Evolutionary conservation across 2,113 vertebrate species (phyloP).

Genomic region (Genyomyrus donnyi): DNA sequence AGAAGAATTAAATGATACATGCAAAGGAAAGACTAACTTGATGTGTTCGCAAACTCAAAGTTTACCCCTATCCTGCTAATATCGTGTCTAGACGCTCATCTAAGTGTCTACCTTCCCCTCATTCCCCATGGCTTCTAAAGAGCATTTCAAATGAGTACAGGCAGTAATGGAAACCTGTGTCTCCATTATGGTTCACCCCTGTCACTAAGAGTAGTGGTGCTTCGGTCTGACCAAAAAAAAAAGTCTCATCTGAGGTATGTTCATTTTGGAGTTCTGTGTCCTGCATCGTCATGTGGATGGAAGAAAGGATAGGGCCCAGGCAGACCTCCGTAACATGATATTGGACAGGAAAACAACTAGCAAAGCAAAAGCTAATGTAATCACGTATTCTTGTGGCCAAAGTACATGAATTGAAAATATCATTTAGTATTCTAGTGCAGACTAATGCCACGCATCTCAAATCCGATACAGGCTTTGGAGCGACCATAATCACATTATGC

Average conservation of each 20-base stretch:
- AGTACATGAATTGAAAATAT: background rate
- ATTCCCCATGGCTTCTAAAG: background rate
- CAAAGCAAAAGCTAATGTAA: background rate
- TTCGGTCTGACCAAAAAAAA: background rate
- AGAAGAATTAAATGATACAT: background rate
- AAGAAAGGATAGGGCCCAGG: background rate
- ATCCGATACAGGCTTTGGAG: constrained; percentile 9
- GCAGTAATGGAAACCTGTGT: background rate
- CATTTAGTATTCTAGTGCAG: background rate
- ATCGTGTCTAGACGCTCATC: background rate
- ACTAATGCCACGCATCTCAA: constrained; percentile 3
- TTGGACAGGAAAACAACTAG: background rate
- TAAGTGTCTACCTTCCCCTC: background rate
- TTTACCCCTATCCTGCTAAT: background rate
- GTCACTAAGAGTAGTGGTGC: background rate
- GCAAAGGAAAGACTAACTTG: background rate
- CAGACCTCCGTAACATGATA: background rate
- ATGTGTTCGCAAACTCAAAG: background rate
- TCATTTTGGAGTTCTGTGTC: background rate
- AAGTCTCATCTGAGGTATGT: background rate
- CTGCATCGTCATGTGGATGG: background rate
- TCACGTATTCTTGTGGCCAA: background rate
- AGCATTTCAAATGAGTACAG: background rate
- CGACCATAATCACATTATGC: constrained; percentile 9
- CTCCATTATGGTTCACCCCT: background rate